Base-by-base conservation (phyloP, 2,113 vertebrate genomes). In the Cyprinodon variegatus region DNA sequence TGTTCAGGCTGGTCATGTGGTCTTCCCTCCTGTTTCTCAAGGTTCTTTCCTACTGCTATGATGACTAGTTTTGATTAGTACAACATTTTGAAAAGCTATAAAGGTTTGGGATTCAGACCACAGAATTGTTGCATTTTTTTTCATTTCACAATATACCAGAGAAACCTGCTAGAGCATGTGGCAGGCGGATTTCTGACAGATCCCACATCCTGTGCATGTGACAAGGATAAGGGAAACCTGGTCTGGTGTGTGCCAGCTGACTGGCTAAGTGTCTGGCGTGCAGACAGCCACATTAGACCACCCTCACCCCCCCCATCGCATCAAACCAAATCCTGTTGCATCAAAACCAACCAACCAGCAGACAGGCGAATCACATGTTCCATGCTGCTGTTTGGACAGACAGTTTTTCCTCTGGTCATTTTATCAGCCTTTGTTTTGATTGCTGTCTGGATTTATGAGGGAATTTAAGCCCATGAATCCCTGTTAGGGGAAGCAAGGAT, bases 321-420 rank as follows among this genome's bases (percentile, higher is more conserved):
- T 20, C 50, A 57, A n/a, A 84, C 85, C 83, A 87, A 92, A 90
- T 91, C 91, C 86, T 93, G 88, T 90, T 90, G 81, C 90, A 91
- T 89, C 79, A 91, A 86, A 91, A 77, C 82, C 89, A 91, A 81
- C 88, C 88, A 90, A 77, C 91, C 88, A 90, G 83, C 85, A 86
- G 84, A 87, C 89, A 76, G 81, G 59, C 70, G 13, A 81, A 92
- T 93, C 91, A 92, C 91, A 92, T 89, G 89, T 82, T 90, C 78
- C 84, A 77, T 65, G 84, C 83, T 86, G 71, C 79, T 82, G 90
- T 90, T 90, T 78, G 91, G 84, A 89, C 71, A 89, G 88, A 61
- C 84, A 77, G 78, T 81, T 72, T 85, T 61, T 75, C 75, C 80
- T 82, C 17, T 67, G 10, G 39, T 75, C 77, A 68, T 82, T 78